These are phyloP conservation scores for Ernsta delagoae DNA, from an alignment of 2,888 invertebrate species.

Conservation along the genomic window DNA sequence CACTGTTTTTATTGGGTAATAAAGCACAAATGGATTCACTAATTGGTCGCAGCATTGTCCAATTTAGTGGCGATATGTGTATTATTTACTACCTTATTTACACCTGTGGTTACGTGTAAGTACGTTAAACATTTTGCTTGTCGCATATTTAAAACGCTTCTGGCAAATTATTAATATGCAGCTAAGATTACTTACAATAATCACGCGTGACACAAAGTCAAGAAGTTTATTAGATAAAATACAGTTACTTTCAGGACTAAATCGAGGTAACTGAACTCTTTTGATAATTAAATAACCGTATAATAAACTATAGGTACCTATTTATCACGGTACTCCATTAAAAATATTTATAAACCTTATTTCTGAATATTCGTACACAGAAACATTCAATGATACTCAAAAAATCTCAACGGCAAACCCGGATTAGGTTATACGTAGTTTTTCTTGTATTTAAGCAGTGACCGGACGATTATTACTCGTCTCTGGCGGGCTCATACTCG, in stretches of 20 bases:
- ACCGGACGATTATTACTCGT: constrained; percentile 73
- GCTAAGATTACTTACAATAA: no score
- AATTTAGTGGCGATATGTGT: constrained; percentile 30
- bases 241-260: no score
- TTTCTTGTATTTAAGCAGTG: constrained; percentile 45
- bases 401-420: not conserved
- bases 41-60: constrained; percentile 46
- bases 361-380: not conserved
- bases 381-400: not conserved
- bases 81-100: constrained; percentile 29
- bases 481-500: constrained; percentile 73
- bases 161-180: not conserved
- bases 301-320: no score
- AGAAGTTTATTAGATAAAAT: no score
- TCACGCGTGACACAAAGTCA: no score
- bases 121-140: not conserved
- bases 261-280: not conserved
- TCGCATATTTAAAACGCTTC: not conserved
- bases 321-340: no score
- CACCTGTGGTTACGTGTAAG: constrained; percentile 26
- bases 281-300: not conserved
- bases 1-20: constrained; percentile 61
- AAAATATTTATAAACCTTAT: not conserved
- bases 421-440: constrained; percentile 19
- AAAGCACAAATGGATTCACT: constrained; percentile 50